These are phyloP conservation scores for Trypoxylon attenuatum DNA, from an alignment of 2,888 invertebrate species.

Conservation along the genomic window DNA sequence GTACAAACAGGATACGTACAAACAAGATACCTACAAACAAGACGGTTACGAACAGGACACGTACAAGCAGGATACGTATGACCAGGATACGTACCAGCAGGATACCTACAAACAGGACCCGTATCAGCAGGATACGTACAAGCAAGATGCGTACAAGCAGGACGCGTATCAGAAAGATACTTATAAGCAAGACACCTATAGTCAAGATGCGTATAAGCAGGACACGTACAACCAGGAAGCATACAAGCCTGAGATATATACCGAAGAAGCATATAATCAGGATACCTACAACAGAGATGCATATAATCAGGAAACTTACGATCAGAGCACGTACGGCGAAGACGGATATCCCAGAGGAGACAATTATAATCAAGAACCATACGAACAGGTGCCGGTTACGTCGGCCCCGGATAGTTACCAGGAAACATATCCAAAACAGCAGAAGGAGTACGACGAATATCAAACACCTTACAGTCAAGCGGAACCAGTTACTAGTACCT, in stretches of 20 bases:
- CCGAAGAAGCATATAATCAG: constrained; percentile 25
- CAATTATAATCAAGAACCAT: constrained; percentile 31
- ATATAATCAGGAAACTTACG: constrained; percentile 52
- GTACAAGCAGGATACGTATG: constrained; percentile 6
- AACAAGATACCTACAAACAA: constrained; percentile 16
- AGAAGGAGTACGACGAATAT: constrained; percentile 60
- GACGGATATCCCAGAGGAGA: not conserved
- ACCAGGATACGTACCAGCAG: constrained; percentile 5
- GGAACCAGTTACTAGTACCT: constrained; percentile 45
- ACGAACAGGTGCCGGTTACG: constrained; percentile 47
- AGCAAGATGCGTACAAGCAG: constrained; percentile 17
- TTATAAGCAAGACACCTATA: constrained; percentile 19
- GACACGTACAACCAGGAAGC: constrained; percentile 16
- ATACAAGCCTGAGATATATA: constrained; percentile 22
- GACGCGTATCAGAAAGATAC: constrained; percentile 6
- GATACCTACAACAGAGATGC: constrained; percentile 38
- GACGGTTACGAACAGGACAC: constrained; percentile 14
- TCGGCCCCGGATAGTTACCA: constrained; percentile 56
- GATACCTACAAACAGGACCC: constrained; percentile 11
- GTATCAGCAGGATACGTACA: constrained; percentile 7
- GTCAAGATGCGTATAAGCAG: constrained; percentile 17
- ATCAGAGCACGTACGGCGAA: constrained; percentile 9
- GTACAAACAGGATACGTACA: constrained; percentile 11
- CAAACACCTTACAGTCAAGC: constrained; percentile 64
- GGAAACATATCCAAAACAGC: constrained; percentile 57